phyloP scores from a whole-genome alignment of 2,888 invertebrate species.

The Leucoma salicis region DNA sequence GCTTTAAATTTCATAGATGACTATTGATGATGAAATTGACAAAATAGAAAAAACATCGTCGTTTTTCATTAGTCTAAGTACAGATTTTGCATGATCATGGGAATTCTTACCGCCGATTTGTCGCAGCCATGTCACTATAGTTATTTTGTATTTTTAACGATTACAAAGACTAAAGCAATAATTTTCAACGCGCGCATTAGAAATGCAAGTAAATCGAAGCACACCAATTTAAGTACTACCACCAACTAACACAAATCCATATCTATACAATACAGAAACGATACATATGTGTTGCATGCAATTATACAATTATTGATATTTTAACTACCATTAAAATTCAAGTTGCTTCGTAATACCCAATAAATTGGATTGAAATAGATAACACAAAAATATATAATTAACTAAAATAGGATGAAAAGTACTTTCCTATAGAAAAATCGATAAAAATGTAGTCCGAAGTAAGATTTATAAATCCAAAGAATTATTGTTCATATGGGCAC shows the following conservation, averaged over 20 bases:
- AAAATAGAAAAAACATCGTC: no score
- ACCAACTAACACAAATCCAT: background rate
- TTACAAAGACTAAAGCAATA: no score
- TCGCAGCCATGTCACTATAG: no score
- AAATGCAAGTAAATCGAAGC: background rate
- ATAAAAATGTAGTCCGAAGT: background rate
- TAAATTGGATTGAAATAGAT: background rate
- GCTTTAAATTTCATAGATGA: no score
- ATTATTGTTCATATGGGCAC: no score
- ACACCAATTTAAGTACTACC: background rate
- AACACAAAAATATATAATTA: background rate
- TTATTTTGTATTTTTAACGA: no score
- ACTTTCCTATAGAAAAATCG: background rate
- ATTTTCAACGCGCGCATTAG: background rate
- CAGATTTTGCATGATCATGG: no score
- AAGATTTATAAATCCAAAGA: background rate
- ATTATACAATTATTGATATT: background rate
- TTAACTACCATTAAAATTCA: background rate
- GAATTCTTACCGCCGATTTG: no score
- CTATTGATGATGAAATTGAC: no score
- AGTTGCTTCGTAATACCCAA: background rate
- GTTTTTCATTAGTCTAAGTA: no score
- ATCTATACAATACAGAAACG: background rate
- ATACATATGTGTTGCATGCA: background rate
- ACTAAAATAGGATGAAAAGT: background rate